Evolutionary conservation across 2,797 vertebrate species (phyloP), one percentile per base, ranked within the genome.

Genomic region (Enteromius radiatus): DNA sequence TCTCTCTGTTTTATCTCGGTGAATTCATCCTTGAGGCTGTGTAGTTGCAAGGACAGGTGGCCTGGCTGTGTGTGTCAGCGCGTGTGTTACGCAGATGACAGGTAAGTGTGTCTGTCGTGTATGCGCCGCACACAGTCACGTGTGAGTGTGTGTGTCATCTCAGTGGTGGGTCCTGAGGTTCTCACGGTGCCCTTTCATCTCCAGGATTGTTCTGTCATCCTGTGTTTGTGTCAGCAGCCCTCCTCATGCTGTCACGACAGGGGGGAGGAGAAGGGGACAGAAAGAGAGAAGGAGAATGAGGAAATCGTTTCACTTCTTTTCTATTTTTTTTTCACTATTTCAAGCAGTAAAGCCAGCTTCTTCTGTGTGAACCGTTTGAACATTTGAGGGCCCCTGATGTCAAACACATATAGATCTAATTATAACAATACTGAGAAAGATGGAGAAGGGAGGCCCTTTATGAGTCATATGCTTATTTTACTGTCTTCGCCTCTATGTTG

Each of bases 171-270:
- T 87, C 67, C 64, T 31, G 80, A 78, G 74, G 71, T 83, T 87
- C 78, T 81, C 65, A 43, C 54, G 1, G 68, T 76, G 68, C 36
- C 82, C 86, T 86, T 88, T 88, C 80, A 84, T 86, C 83, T 80
- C 76, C 70, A 74, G 83, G 63, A 80, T 70, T 83, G 76, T 83
- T 82, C 81, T 78, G 81, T 82, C 86, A 71, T 74, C 80, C 38
- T 36, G 26, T 75, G 81, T 87, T 87, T 86, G 71, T 86, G 67
- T 88, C 87, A 80, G 19, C 9, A 52, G 67, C 76, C 83, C 59
- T 56, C 67, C 73, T 64, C 43, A 23, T 21, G 4, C 79, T 61
- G 79, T 54, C 68, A 77, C 68, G 68, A 79, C 71, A 69, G 69
- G 80, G 36, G 63, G 61, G 61, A 31, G 45, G 71, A 70, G 63